These are phyloP conservation scores for Lamprotornis superbus DNA, from an alignment of 2,113 vertebrate genomes.

Conservation along the genomic window DNA sequence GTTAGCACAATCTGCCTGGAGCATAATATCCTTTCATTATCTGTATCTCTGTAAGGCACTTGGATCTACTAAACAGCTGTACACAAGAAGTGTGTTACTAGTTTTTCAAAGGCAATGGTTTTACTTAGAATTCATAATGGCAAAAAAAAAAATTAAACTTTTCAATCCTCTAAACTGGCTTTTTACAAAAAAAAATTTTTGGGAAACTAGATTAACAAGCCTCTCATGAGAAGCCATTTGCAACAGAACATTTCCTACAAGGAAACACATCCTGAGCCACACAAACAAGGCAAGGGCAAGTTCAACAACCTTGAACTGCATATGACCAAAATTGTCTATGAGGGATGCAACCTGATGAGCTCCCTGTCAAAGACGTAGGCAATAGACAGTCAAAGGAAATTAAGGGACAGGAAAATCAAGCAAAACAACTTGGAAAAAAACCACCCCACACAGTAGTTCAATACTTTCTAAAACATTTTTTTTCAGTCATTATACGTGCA, in stretches of 20 bases:
- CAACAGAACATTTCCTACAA: background rate
- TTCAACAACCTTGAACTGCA: background rate
- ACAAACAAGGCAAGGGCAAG: background rate
- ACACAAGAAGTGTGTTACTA: background rate
- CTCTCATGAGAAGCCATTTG: background rate
- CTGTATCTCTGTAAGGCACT: background rate
- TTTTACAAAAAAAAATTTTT: background rate
- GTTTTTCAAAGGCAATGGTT: background rate
- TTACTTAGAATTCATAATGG: background rate
- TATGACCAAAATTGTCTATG: background rate
- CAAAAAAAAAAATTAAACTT: background rate
- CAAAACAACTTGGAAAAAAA: background rate
- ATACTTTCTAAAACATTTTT: background rate
- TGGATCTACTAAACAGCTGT: background rate
- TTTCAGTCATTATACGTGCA: background rate
- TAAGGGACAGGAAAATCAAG: background rate
- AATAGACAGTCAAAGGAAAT: background rate
- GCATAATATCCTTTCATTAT: background rate
- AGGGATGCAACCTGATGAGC: background rate
- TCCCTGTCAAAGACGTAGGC: background rate
- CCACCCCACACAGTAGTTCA: fast-evolving
- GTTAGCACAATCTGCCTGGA: background rate
- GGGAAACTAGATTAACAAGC: background rate
- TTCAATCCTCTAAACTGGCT: background rate
- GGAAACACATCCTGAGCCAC: background rate